phyloP scores from a whole-genome alignment of 2,797 vertebrate genomes.

The Furcifer pardalis region DNA sequence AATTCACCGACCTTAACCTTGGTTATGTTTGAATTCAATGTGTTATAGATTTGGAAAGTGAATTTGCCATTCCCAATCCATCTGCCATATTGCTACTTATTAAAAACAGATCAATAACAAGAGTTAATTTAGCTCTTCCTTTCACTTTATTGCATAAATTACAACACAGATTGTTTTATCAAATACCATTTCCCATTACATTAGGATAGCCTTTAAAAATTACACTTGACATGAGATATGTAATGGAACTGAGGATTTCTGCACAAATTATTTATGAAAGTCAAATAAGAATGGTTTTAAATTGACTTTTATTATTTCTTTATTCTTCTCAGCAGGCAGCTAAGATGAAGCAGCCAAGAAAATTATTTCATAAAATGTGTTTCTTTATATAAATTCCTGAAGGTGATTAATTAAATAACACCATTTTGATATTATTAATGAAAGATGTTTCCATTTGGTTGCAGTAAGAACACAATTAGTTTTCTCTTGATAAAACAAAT shows the following conservation, averaged over 20 bases:
- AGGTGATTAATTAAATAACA: not conserved
- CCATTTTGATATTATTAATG: slow-evolving; percentile 34
- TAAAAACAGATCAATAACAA: slow-evolving; percentile 17
- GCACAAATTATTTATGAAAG: slow-evolving; percentile 12
- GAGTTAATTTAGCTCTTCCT: slow-evolving; percentile 1
- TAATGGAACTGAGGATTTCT: not conserved
- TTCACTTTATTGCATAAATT: not conserved
- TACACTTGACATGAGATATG: not conserved
- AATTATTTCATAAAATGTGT: slow-evolving; percentile 7
- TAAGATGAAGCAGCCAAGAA: slow-evolving; percentile 13
- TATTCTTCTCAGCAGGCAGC: slow-evolving; percentile 2
- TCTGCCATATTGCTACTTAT: too few species aligned
- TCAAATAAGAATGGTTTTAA: not conserved
- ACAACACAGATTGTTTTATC: not conserved
- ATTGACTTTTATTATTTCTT: slow-evolving; percentile 9
- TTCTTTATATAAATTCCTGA: not conserved
- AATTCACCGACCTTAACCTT: not conserved
- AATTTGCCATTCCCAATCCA: not conserved
- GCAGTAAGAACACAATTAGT: not conserved
- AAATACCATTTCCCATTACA: not conserved
- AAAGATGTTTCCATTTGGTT: not conserved
- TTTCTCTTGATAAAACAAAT: slow-evolving; percentile 21
- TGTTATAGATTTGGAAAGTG: not conserved
- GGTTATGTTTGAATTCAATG: not conserved
- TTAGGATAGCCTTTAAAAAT: not conserved